These are phyloP conservation scores for Pteropus rufus DNA, from an alignment of 2,797 vertebrate genomes.

Conservation along the genomic window DNA sequence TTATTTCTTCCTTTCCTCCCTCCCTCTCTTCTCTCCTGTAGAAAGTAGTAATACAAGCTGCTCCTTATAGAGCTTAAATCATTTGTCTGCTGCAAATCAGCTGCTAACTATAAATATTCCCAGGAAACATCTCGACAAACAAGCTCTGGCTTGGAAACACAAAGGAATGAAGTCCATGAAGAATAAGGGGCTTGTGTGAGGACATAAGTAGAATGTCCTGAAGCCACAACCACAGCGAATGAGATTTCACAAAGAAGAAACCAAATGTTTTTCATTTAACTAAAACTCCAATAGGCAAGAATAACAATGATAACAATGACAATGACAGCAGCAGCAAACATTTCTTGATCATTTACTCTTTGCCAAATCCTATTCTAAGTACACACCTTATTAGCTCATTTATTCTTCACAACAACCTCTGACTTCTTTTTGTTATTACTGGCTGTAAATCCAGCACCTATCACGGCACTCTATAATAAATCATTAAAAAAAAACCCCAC, in stretches of 20 bases:
- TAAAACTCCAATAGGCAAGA: neutral
- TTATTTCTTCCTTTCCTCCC: neutral
- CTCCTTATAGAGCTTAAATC: neutral
- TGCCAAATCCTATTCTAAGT: neutral
- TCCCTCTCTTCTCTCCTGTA: neutral
- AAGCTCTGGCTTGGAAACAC: neutral
- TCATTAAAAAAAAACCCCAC: neutral
- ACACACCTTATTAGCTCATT: neutral
- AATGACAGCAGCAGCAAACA: neutral
- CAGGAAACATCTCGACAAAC: neutral
- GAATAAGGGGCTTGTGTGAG: neutral
- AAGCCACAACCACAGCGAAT: neutral
- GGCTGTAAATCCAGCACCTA: neutral
- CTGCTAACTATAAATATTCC: slow-evolving; percentile 45
- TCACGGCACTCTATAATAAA: neutral
- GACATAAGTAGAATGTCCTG: neutral
- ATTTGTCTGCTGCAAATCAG: slow-evolving; percentile 5
- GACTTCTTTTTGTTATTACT: neutral
- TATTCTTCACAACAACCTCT: neutral
- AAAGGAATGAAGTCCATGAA: neutral
- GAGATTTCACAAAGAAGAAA: neutral
- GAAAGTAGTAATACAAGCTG: neutral
- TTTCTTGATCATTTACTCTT: neutral
- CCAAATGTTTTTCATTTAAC: neutral
- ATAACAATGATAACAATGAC: neutral